Evolutionary conservation across 23 tunicate genomes (phyloP), one percentile per base, ranked within the genome.

Genomic region (Trididemnum clinides): DNA sequence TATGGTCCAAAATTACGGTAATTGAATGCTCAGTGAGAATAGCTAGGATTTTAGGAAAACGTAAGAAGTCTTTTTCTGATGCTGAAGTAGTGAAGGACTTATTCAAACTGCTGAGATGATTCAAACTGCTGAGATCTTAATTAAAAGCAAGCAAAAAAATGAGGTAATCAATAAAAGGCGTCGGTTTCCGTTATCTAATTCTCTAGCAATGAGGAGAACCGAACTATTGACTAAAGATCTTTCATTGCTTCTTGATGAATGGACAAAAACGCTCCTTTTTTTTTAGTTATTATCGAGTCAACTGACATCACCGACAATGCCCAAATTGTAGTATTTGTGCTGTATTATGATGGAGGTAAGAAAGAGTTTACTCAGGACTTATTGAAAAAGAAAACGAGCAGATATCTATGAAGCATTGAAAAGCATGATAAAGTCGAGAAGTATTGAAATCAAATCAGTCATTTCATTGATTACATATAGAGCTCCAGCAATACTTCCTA

Each of bases 401-500:
- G 66, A 39, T 76, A 79, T 79, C 36, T 79, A 79, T 57, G 84
- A 29, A 79, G 34, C 84, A 19, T 54, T 79, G 71, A 76, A 38
- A 76, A 76, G 82, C 31, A 38, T 76, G 69, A 28, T 57, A 57
- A 21, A 54, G 35, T 79, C 84, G 28, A 79, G 84, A 79, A 57
- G 31, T 30, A 79, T 79, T 57, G 84, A 57, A 79, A 54, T 79
- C 72, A n/a, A n/a, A n/a, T n/a, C n/a, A n/a, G n/a, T n/a, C n/a
- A n/a, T n/a, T n/a, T n/a, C n/a, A n/a, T n/a, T 79, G 19, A 79
- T 74, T 21, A 57, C 66, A 38, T 70, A 76, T 76, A 28, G 82
- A 76, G 82, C 69, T 44, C 63, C 82, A 38, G 82, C 82, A 15
- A 79, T 57, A 74, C 64, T 54, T 79, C 75, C 59, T 57, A 19